Base-by-base conservation (phyloP, 2,113 vertebrate species). In the Neolamprologus brichardi region DNA sequence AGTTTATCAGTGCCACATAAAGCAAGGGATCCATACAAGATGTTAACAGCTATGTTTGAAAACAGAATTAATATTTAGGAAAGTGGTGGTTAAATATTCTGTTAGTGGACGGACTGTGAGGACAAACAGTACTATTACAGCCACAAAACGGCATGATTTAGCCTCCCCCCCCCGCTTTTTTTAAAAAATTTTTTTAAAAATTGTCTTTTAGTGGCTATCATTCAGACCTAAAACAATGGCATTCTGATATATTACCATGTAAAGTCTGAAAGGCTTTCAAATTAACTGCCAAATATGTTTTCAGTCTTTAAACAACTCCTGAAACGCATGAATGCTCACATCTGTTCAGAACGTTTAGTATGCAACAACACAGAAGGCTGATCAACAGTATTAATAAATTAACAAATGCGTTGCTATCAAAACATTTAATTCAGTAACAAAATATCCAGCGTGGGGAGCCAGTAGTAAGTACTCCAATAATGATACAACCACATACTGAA, bases 91-190 rank as follows among this genome's bases (percentile, higher is more conserved):
- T 64, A 15, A 37, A 52, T 7, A 30, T 18, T 17, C 9, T 56
- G 2, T 75, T 46, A 46, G 20, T 30, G 15, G 34, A 46, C 23
- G 23, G 25, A 75, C 70, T 49, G 25, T 30, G 23, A 49, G 41
- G 41, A 46, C 70, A 49, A 46, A 46, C 1, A 23, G 2, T 7
- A 10, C 13, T 72, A 25, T 72, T 17, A 44, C 20, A 72, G 20
- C 39, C 67, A 25, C 20, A 56, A 18, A 56, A 56, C 28, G 4
- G 18, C 28, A 37, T 54, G 51, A 34, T 34, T 79, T 25, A 41
- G n/a, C 10, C 6, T 1, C 1, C 3, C 8, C 4, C 8, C 4
- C 46, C 7, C 2, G 4, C 2, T 44, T 44, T 44, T 15, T 2
- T 1, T 3, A n/a, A n/a, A n/a, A n/a, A n/a, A n/a, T n/a, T 49